phyloP scores from a whole-genome alignment of 2,888 invertebrate genomes.

The Caradrina clavipalpis region DNA sequence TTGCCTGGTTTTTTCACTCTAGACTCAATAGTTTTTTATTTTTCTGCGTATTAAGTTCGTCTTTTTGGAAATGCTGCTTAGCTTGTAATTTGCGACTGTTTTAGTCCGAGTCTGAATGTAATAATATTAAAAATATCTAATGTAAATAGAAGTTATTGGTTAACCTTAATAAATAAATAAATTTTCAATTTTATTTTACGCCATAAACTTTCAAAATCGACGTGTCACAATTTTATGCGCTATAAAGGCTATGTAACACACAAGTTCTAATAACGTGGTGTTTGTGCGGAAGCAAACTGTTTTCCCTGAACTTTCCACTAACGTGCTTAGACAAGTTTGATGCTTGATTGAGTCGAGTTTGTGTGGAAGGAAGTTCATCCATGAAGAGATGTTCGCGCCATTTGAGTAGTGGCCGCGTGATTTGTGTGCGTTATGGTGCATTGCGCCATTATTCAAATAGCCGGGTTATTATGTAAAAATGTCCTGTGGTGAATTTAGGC shows the following conservation, averaged over 20 bases:
- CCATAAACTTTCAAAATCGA: neutral
- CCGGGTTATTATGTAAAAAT: neutral
- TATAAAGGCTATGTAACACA: conserved; percentile 7
- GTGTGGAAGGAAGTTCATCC: conserved; percentile 24
- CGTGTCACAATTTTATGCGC: neutral
- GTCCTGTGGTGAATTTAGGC: no score
- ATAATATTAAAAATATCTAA: no score
- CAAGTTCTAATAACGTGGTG: conserved; percentile 39
- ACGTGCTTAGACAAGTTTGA: conserved; percentile 50
- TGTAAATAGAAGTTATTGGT: no score
- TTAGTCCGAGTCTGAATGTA: no score
- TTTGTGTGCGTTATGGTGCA: neutral
- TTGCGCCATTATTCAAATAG: neutral
- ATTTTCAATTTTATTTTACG: neutral
- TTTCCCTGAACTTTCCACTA: conserved; percentile 45
- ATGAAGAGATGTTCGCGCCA: conserved; percentile 11
- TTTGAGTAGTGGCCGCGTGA: neutral
- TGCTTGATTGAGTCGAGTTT: conserved; percentile 48
- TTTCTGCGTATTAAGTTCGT: no score
- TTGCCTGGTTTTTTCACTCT: no score
- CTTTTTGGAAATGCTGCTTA: no score
- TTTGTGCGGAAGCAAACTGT: conserved; percentile 36
- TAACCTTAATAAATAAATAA: no score
- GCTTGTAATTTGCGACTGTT: no score
- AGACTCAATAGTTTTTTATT: no score